Conservation (phyloP, 2,888 invertebrate genomes). For the Melanotus villosus region DNA sequence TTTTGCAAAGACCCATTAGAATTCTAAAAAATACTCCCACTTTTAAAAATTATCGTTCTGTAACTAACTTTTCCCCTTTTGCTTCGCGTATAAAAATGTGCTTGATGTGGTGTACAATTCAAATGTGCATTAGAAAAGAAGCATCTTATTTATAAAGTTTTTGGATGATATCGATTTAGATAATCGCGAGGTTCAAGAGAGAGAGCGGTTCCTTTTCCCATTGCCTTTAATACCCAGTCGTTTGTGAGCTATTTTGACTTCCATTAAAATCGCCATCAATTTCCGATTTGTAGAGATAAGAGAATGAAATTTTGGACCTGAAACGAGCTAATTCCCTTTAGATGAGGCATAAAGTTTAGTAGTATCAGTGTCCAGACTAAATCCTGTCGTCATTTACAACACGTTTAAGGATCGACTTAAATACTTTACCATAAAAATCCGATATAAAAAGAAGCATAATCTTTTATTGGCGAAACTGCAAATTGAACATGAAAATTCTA, state of each 20-base stretch:
- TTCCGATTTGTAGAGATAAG: constrained; percentile 16
- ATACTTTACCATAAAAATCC: constrained; percentile 4
- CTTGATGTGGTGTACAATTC: too few relatives aligned
- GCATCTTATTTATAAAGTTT: background rate
- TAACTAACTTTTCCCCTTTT: too few relatives aligned
- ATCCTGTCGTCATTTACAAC: constrained; percentile 1
- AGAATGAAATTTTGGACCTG: constrained; percentile 5
- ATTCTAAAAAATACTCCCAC: too few relatives aligned
- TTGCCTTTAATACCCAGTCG: constrained; percentile 8
- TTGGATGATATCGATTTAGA: constrained; percentile 11
- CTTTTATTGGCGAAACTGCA: constrained; percentile 1
- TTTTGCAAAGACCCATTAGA: too few relatives aligned
- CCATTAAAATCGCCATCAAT: constrained; percentile 20
- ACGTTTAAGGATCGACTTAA: constrained; percentile 4
- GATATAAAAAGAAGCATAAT: constrained; percentile 1
- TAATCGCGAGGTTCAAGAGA: constrained; percentile 1
- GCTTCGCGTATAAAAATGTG: too few relatives aligned
- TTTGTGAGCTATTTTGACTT: constrained; percentile 16
- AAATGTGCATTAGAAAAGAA: background rate
- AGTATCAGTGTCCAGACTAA: background rate
- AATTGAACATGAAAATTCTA: constrained; percentile 6
- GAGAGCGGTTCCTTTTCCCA: background rate
- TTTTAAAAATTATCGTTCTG: too few relatives aligned
- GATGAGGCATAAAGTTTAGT: background rate
- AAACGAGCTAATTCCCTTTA: constrained; percentile 10